phyloP scores from a whole-genome alignment of 2,888 invertebrate genomes.

The Dicyrtomina minuta region DNA sequence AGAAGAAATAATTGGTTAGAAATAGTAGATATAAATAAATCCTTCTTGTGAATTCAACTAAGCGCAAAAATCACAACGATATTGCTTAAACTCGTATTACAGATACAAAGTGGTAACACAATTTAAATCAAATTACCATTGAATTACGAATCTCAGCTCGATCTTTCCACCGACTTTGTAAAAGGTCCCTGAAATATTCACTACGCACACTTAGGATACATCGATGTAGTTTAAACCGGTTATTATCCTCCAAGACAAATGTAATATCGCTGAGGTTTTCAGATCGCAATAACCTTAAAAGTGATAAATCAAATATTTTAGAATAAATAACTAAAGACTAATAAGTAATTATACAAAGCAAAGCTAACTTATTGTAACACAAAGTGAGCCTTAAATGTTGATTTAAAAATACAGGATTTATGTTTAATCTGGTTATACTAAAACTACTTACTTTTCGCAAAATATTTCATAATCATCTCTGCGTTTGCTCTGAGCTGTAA shows the following conservation, averaged over 20 bases:
- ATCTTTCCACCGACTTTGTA: conserved; percentile 57
- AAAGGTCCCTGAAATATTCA: conserved; percentile 57
- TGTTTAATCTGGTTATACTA: not conserved
- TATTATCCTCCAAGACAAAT: conserved; percentile 57
- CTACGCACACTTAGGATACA: conserved; percentile 58
- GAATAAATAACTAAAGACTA: not conserved
- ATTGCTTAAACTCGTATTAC: not conserved
- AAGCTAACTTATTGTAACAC: not conserved
- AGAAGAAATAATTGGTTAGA: not conserved
- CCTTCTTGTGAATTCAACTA: not conserved
- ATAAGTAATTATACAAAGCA: not conserved
- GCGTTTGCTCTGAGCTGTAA: conserved; percentile 58
- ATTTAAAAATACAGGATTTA: not conserved
- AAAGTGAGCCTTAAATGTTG: not conserved
- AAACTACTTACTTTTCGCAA: conserved; percentile 56
- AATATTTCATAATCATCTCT: conserved; percentile 60
- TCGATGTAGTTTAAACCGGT: conserved; percentile 57
- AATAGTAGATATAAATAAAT: no score
- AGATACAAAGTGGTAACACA: no score
- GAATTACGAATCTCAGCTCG: conserved; percentile 55
- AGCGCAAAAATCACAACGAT: not conserved
- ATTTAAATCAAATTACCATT: no score
- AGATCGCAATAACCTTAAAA: conserved; percentile 51
- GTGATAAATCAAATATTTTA: no score
- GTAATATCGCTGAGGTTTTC: conserved; percentile 57